Conservation (phyloP, 2,888 invertebrate genomes). For the Ophion costatus region DNA sequence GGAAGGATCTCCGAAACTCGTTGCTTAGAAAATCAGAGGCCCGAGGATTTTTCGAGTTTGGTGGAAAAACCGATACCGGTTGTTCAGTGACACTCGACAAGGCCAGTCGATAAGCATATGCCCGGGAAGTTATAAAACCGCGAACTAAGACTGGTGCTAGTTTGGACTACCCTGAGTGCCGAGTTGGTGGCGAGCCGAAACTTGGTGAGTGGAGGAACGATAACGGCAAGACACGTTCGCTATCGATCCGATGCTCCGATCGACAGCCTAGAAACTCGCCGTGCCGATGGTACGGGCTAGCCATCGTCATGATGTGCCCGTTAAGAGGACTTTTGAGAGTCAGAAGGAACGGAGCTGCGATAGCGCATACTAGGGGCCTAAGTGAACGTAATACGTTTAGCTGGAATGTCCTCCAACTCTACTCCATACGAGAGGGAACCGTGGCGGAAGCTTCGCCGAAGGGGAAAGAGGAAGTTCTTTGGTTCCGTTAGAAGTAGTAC, state of each 20-base stretch:
- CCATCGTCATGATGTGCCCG: slow-evolving; percentile 71
- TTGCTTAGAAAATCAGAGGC: background rate
- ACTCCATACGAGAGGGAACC: slow-evolving; percentile 63
- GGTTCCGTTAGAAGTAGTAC: slow-evolving; percentile 33
- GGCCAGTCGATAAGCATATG: background rate
- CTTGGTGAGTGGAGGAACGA: slow-evolving; percentile 9
- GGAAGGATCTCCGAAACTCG: background rate
- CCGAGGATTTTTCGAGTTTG: background rate
- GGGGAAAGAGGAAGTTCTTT: slow-evolving; percentile 45
- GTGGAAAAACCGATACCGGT: background rate
- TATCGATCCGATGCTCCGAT: slow-evolving; percentile 44
- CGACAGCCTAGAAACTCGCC: slow-evolving; percentile 34
- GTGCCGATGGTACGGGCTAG: slow-evolving; percentile 5
- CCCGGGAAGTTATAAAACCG: slow-evolving; percentile 19
- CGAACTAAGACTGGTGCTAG: background rate
- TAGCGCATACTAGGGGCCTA: slow-evolving; percentile 78
- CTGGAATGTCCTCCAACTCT: slow-evolving; percentile 76
- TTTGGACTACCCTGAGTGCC: slow-evolving; percentile 3
- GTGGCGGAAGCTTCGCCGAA: slow-evolving; percentile 28
- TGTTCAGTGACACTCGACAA: background rate
- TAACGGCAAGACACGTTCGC: slow-evolving; percentile 30
- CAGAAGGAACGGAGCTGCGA: slow-evolving; percentile 43
- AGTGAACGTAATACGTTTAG: slow-evolving; percentile 81
- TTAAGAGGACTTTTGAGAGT: slow-evolving; percentile 68
- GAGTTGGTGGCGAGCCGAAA: slow-evolving; percentile 12